phyloP scores from a whole-genome alignment of 2,888 invertebrate genomes.

The Eremobia ochroleuca region DNA sequence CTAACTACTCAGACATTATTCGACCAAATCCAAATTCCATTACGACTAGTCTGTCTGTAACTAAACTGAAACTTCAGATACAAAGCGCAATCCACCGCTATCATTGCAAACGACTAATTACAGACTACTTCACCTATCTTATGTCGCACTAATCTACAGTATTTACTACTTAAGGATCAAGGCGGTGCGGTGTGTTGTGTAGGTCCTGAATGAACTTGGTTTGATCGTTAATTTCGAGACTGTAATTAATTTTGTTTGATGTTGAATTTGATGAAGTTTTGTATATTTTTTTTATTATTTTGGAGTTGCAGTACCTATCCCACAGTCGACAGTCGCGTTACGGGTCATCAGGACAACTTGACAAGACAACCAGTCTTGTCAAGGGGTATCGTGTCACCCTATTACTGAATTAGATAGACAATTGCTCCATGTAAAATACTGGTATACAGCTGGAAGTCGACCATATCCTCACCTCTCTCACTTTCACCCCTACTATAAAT shows the following conservation, averaged over 20 bases:
- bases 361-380: too few species aligned
- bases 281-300: too few species aligned
- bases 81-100: constrained; percentile 49
- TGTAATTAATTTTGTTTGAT: constrained; percentile 12
- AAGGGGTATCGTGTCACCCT: too few species aligned
- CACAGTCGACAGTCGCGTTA: too few species aligned
- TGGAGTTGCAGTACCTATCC: too few species aligned
- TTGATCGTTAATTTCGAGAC: constrained; percentile 42
- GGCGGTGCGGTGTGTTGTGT: constrained; percentile 28
- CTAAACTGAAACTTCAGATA: constrained; percentile 47
- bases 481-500: background rate
- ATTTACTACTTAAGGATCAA: constrained; percentile 44
- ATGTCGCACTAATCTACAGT: constrained; percentile 56
- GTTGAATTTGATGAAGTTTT: background rate
- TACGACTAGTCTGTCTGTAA: constrained; percentile 55
- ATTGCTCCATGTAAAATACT: too few species aligned
- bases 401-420: too few species aligned
- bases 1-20: constrained; percentile 40
- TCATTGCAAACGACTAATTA: constrained; percentile 60
- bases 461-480: background rate
- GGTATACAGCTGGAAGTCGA: background rate
- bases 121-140: constrained; percentile 59
- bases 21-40: constrained; percentile 43
- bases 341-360: too few species aligned
- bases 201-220: constrained; percentile 25